phyloP scores from a whole-genome alignment of 2,797 vertebrate genomes.

The Acrossocheilus fasciatus region DNA sequence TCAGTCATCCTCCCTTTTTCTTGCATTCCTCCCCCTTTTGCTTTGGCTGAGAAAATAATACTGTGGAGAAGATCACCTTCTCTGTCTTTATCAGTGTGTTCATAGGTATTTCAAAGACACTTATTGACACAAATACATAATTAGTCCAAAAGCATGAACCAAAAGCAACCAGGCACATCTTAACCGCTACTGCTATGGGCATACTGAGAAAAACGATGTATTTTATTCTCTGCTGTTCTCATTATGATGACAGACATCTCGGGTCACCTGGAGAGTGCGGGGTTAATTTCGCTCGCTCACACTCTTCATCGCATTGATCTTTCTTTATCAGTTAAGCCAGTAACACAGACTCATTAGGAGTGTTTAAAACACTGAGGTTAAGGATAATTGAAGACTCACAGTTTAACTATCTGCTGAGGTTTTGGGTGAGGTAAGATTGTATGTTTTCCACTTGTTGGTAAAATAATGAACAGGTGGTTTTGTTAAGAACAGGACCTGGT shows the following conservation, averaged over 20 bases:
- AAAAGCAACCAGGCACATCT: not conserved
- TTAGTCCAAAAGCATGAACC: not conserved
- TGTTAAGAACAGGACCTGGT: not conserved
- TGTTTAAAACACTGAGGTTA: slow-evolving; percentile 24
- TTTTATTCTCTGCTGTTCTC: not conserved
- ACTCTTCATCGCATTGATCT: slow-evolving; percentile 21
- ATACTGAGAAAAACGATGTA: not conserved
- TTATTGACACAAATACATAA: not conserved
- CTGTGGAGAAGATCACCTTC: not conserved
- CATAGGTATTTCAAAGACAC: slow-evolving; percentile 6
- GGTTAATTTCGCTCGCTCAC: slow-evolving; percentile 39
- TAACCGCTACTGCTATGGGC: not conserved
- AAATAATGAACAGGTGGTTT: not conserved
- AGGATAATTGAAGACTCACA: slow-evolving; percentile 34
- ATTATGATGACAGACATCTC: slow-evolving; percentile 24
- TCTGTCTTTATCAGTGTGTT: not conserved
- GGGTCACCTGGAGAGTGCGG: not conserved
- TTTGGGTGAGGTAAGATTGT: not conserved
- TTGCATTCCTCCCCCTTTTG: not conserved
- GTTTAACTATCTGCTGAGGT: slow-evolving; percentile 7
- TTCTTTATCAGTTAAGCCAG: slow-evolving; percentile 36
- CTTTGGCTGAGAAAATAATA: not conserved
- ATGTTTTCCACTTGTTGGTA: not conserved
- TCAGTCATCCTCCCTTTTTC: slow-evolving; percentile 21
- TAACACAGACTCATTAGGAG: slow-evolving; percentile 47